Percentiles rank a stretch among this genome's conserved stretches.
Evolutionary conservation across 2,797 vertebrate genomes (phyloP).

Genomic region (Lutjanus campechanus): DNA sequence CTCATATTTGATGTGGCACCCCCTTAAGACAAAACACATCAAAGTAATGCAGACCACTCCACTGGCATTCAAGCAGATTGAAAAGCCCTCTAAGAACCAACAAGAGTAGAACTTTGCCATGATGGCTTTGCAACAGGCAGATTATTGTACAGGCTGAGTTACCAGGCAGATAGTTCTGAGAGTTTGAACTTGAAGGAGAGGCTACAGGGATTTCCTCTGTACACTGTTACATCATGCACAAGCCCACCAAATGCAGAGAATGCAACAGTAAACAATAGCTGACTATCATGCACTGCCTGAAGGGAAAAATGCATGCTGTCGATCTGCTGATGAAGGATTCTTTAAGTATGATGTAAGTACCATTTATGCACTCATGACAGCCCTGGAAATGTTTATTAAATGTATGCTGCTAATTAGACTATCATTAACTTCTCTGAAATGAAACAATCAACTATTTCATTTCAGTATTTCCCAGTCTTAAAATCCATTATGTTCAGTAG

Average conservation of each 20-base stretch:
- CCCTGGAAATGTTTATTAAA: neutral
- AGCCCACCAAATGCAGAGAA: conserved; percentile 21
- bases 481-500: neutral
- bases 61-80: neutral
- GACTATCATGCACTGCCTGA: conserved; percentile 24
- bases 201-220: conserved; percentile 14
- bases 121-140: conserved; percentile 14
- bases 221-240: conserved; percentile 21
- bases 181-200: neutral
- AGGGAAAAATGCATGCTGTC: conserved; percentile 11
- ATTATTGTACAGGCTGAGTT: conserved; percentile 17
- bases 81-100: neutral
- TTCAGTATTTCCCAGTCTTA: neutral
- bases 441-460: neutral
- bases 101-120: conserved; percentile 5
- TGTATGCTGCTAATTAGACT: neutral
- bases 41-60: neutral
- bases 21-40: neutral
- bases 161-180: neutral
- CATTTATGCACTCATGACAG: neutral
- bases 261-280: conserved; percentile 28
- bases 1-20: conserved; percentile 17
- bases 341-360: conserved; percentile 11
- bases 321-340: conserved; percentile 24
- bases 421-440: neutral